Evolutionary conservation across 2,888 invertebrate genomes (phyloP), one percentile per base, ranked within the genome.

Genomic region (Zhuqinia jingwanae): DNA sequence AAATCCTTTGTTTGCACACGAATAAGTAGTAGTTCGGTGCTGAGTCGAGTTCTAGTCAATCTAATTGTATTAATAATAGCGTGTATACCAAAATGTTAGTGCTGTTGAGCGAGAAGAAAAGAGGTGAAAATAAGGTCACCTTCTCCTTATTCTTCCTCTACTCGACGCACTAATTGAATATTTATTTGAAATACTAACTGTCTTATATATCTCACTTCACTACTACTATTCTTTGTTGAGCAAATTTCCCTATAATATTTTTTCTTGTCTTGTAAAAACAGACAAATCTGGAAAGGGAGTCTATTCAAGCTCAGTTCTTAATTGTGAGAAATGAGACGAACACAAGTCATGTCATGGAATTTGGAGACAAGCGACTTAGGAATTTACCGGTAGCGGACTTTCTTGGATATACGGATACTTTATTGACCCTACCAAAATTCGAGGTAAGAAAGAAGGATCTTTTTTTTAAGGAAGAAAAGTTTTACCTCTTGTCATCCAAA

Each of bases 291-390:
- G 91, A 91, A 2, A 87, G 89, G 17, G 94, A 94, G 91, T 93
- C 94, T 1, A 91, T 95, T 5, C 92, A 93, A 68, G 91, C 92
- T 76, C 94, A 94, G 91, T 94, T 92, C 91, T 89, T 92, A 87
- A 92, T 94, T 85, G 94, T 94, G 13, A 93, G 93, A 90, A 91
- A 92, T 56, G 92, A 93, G 90, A 94, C 94, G 6, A 94, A 93
- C 91, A 93, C 93, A n/a, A 94, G 94, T 81, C 94, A 94, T 91
- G 94, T 94, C 5, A 92, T 92, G 92, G 93, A 94, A 90, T 95
- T 92, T 92, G 95, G 95, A 73, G 93, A 94, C 90, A 88, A 92
- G 15, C 91, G 91, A 63, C 88, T 92, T 17, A 91, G 92, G 42
- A 79, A 87, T 56, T 90, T 91, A 50, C 91, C 91, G 60, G 91